phyloP scores from a whole-genome alignment of 2,797 vertebrate genomes.

The Tokudaia muenninki region DNA sequence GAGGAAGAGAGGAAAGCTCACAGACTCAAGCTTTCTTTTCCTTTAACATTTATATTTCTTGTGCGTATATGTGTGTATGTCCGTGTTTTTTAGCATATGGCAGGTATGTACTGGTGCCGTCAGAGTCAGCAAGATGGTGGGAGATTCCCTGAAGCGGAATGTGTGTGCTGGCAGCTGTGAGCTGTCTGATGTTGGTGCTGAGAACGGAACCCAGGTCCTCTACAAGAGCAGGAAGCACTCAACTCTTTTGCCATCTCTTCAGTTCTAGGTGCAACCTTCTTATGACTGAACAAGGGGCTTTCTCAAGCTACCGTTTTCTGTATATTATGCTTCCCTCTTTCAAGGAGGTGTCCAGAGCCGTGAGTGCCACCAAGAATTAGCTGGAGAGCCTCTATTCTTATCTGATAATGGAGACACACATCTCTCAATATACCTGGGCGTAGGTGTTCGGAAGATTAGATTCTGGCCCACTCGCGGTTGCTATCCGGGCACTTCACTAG shows the following conservation, averaged over 20 bases:
- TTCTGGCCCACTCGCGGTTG: conserved; percentile 93
- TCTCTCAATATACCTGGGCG: conserved; percentile 90
- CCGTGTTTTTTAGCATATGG: no score
- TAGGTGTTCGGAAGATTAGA: conserved; percentile 93
- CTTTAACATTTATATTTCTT: no score
- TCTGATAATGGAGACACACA: not conserved
- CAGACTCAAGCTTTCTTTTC: no score
- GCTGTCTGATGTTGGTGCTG: not conserved
- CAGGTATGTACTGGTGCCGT: not conserved
- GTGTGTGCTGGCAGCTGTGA: not conserved
- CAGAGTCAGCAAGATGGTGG: not conserved
- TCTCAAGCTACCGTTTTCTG: no score
- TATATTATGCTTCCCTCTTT: no score
- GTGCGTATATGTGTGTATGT: no score
- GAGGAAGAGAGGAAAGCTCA: no score
- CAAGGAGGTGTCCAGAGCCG: not conserved
- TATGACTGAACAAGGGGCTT: no score
- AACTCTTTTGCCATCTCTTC: no score
- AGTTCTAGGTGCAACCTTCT: no score
- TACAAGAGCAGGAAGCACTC: no score
- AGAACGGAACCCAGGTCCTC: not conserved
- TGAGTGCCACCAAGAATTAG: not conserved
- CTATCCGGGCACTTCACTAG: conserved; percentile 94
- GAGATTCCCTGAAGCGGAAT: not conserved
- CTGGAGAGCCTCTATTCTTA: not conserved